A percentile compares a stretch with the other conserved stretches of the same genome.
These are phyloP conservation scores for Ptilonorhynchus violaceus DNA, from an alignment of 2,113 vertebrate genomes.

Conservation along the genomic window DNA sequence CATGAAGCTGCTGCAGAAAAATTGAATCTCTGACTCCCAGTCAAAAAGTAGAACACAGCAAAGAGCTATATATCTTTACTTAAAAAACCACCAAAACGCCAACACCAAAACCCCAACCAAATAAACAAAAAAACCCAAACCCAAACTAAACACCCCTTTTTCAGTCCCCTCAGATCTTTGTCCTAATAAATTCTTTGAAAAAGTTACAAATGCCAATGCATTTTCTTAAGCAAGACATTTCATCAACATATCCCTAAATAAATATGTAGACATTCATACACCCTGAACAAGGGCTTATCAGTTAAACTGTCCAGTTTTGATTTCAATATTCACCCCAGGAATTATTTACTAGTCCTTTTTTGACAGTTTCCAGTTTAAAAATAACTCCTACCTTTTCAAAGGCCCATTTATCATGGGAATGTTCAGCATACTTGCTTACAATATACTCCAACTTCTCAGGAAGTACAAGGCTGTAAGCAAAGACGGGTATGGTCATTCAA, in stretches of 20 bases:
- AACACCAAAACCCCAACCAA: neutral
- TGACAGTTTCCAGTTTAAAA: neutral
- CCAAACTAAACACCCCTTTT: neutral
- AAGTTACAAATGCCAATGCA: neutral
- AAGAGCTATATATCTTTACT: neutral
- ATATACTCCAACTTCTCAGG: slow-evolving; percentile 94
- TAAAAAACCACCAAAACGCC: neutral
- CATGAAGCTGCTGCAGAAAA: neutral
- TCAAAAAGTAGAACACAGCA: neutral
- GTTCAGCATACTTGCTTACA: slow-evolving; percentile 92
- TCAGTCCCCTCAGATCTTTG: neutral
- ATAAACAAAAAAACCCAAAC: fast-evolving
- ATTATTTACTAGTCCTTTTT: neutral
- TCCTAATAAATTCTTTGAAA: neutral
- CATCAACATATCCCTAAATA: neutral
- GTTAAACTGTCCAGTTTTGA: neutral
- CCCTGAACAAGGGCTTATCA: neutral
- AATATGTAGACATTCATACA: neutral
- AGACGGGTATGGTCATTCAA: neutral
- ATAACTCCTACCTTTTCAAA: slow-evolving; percentile 89
- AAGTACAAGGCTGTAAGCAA: slow-evolving; percentile 83
- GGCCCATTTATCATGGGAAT: slow-evolving; percentile 95
- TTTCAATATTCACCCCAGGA: neutral
- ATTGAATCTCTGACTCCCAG: neutral
- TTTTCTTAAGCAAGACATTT: neutral